These are phyloP conservation scores for Macheiramphus alcinus DNA, from an alignment of 2,113 vertebrate species.

Conservation along the genomic window DNA sequence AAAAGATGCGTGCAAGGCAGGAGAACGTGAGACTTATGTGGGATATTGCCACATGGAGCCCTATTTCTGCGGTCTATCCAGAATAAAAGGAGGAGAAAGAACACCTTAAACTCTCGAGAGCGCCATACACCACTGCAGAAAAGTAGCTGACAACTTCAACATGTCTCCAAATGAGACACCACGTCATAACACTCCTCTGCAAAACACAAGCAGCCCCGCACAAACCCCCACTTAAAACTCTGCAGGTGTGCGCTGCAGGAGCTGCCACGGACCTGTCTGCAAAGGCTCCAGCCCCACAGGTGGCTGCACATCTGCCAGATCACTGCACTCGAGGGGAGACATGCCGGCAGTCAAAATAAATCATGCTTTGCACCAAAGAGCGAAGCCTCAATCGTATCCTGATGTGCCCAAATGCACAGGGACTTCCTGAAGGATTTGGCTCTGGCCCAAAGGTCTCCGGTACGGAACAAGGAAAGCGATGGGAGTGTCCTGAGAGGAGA, in stretches of 20 bases:
- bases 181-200: accelerated
- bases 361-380: not conserved
- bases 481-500: not conserved
- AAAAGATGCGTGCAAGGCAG: not conserved
- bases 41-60: not conserved
- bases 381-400: not conserved
- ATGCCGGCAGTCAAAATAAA: accelerated
- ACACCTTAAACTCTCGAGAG: not conserved
- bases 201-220: not conserved
- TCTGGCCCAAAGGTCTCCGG: accelerated
- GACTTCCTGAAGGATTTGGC: not conserved
- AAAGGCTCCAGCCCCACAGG: not conserved
- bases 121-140: not conserved
- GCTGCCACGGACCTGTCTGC: not conserved
- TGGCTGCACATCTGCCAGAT: not conserved
- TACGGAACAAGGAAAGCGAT: not conserved
- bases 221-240: not conserved
- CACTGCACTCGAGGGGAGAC: not conserved
- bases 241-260: accelerated
- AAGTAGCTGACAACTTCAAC: not conserved
- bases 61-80: not conserved
- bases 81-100: not conserved
- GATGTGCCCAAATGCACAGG: not conserved
- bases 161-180: accelerated
- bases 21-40: not conserved